Evolutionary conservation across 92 coral and sea anemone species (phyloP), one percentile per base, ranked within the genome.

Genomic region (Nematostella vectensis): DNA sequence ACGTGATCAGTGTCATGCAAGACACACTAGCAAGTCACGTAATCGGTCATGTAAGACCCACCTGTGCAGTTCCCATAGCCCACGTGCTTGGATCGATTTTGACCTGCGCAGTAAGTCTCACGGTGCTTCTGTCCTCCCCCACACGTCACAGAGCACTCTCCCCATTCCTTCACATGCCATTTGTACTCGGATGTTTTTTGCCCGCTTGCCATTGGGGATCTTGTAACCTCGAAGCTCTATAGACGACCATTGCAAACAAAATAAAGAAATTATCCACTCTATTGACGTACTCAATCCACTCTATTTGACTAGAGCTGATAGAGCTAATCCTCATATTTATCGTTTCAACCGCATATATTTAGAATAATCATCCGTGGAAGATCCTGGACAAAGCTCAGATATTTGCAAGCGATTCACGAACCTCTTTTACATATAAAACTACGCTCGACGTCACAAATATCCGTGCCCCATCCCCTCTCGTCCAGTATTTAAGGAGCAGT

Each of bases 401-500:
- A n/a, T n/a, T n/a, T n/a, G n/a, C n/a, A n/a, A n/a, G n/a, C n/a
- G n/a, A n/a, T n/a, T 20, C 21, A 3, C 65, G 12, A 37, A 83
- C 94, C 95, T 71, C 63, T 81, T 66, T 91, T 85, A 48, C 98
- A 91, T 59, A 91, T 81, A 25, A 36, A 85, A 43, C 72, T 58
- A 22, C 98, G 62, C 36, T 59, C 60, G 64, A 56, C 62, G 10
- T 56, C 63, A 53, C 98, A 91, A 20, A 50, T 28, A 29, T 91
- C 98, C 16, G 95, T 85, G n/a, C 17, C 98, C 95, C 98, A 95
- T 81, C 16, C 74, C 61, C 49, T 72, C 57, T 11, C 69, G 52
- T 43, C 80, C 79, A 19, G 71, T 25, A 63, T 81, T 56, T 13
- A 85, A 18, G 2, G 85, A 75, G 53, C 98, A 91, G 47, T 91